Percentiles rank a stretch among this genome's conserved stretches.
These are phyloP conservation scores for Reinhardtius hippoglossoides DNA, from an alignment of 2,113 vertebrate species.

Conservation along the genomic window DNA sequence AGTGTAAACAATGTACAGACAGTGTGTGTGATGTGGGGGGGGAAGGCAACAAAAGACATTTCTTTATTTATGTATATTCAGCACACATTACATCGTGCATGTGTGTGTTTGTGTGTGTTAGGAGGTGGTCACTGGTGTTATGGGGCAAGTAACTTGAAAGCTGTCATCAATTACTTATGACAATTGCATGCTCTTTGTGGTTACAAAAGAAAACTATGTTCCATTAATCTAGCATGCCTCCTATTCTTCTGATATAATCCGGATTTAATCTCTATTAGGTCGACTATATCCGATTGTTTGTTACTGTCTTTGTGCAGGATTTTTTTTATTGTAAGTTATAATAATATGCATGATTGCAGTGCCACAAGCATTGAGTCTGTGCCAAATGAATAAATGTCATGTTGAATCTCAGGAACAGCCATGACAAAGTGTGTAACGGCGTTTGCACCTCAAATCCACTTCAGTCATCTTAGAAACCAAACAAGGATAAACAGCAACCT, in stretches of 20 bases:
- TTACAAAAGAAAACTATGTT: neutral
- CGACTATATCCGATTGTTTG: neutral
- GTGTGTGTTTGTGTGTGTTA: neutral
- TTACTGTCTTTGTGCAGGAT: neutral
- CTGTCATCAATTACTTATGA: neutral
- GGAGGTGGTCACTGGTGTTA: neutral
- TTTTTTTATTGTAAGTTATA: conserved; percentile 10
- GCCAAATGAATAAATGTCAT: conserved; percentile 14
- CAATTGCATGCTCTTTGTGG: neutral
- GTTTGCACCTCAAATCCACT: conserved; percentile 34
- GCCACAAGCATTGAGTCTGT: neutral
- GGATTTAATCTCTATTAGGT: neutral
- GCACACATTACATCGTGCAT: neutral
- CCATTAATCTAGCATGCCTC: neutral
- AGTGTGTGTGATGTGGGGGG: neutral
- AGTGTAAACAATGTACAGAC: conserved; percentile 8
- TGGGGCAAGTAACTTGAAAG: neutral
- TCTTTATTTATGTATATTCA: neutral
- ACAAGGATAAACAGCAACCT: conserved; percentile 53
- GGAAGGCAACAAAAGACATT: conserved; percentile 19
- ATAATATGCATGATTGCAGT: conserved; percentile 15
- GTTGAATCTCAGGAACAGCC: conserved; percentile 26
- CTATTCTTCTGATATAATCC: neutral
- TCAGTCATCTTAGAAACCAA: conserved; percentile 51
- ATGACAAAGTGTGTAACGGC: conserved; percentile 6